phyloP scores from a whole-genome alignment of 2,113 vertebrate genomes.

The Saguinus midas region DNA sequence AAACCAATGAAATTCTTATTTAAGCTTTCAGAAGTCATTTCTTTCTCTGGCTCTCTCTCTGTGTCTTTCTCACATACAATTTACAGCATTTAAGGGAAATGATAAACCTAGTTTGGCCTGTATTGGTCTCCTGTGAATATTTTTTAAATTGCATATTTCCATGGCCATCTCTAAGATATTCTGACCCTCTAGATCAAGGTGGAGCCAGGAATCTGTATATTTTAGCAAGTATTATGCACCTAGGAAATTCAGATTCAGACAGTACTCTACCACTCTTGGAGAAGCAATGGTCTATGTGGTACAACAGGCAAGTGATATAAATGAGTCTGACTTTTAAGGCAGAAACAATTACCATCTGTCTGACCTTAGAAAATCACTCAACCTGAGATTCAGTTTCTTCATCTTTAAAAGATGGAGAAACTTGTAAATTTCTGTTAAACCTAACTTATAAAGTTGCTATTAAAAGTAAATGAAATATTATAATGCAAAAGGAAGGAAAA shows the following conservation, averaged over 20 bases:
- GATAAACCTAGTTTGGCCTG: background rate
- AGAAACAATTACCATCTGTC: background rate
- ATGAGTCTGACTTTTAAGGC: background rate
- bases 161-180: background rate
- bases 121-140: background rate
- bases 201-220: background rate
- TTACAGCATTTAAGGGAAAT: background rate
- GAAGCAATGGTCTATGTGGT: background rate
- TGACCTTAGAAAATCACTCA: background rate
- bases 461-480: slow-evolving; percentile 15
- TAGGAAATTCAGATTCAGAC: background rate
- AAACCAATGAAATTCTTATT: background rate
- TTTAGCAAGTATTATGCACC: background rate
- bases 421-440: background rate
- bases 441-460: background rate
- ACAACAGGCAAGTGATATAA: background rate
- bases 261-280: background rate
- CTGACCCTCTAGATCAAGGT: background rate
- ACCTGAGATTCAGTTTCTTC: background rate
- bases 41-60: background rate
- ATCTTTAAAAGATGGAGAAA: background rate
- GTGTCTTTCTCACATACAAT: background rate
- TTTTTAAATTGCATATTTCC: background rate
- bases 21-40: background rate
- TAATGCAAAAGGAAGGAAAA: background rate